Percentiles rank a stretch among this genome's conserved stretches.
phyloP scores from a whole-genome alignment of 1,140 invertebrate species.

The Octopus sinensis region DNA sequence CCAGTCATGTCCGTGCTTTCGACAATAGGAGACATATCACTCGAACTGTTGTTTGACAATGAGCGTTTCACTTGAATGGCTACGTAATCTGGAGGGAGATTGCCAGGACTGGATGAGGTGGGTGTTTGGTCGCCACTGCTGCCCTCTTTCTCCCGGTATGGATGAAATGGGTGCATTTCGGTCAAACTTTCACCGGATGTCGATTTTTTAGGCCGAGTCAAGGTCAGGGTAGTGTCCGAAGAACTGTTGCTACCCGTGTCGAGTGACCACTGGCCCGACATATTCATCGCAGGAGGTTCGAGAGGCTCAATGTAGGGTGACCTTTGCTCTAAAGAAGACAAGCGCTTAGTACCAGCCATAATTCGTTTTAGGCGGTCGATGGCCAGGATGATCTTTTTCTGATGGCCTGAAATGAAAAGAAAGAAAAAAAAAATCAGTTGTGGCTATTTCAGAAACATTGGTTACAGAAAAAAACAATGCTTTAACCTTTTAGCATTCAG shows the following conservation, averaged over 20 bases:
- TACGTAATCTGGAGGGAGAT: conserved; percentile 55
- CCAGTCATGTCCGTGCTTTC: conserved; percentile 34
- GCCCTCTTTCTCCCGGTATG: conserved; percentile 24
- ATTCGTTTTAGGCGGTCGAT: conserved; percentile 96
- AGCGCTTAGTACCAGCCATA: conserved; percentile 42
- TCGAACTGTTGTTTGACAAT: conserved; percentile 30
- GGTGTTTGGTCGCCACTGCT: conserved; percentile 10
- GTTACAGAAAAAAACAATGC: no score
- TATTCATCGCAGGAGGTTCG: conserved; percentile 38
- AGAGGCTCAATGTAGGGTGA: conserved; percentile 34
- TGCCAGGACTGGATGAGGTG: conserved; percentile 20
- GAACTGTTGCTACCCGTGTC: conserved; percentile 21
- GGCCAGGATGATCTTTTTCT: conserved; percentile 95
- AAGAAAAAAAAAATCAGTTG: not conserved
- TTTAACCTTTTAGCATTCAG: no score
- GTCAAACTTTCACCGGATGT: conserved; percentile 46
- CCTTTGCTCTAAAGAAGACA: conserved; percentile 40
- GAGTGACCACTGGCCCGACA: conserved; percentile 44
- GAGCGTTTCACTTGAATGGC: conserved; percentile 57
- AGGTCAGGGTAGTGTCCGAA: conserved; percentile 7
- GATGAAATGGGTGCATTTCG: conserved; percentile 18
- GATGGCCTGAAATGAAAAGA: conserved; percentile 81
- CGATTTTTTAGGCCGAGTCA: conserved; percentile 41
- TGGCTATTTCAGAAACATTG: no score
- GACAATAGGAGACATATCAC: conserved; percentile 33